phyloP scores from a whole-genome alignment of 2,797 vertebrate genomes.

The Hyperoplus immaculatus region DNA sequence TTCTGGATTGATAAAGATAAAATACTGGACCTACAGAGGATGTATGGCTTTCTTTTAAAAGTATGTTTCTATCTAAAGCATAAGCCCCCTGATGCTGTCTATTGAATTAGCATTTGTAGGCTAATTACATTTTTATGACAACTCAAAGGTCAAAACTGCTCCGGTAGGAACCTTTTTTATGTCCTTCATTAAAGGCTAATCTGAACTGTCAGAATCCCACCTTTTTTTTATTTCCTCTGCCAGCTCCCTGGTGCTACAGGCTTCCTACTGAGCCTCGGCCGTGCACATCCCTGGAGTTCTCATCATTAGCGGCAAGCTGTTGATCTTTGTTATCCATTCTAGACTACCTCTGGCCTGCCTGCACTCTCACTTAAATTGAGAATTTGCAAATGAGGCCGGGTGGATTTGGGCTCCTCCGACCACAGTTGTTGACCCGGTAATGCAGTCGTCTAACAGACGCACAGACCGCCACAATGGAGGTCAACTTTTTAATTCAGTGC shows the following conservation, averaged over 20 bases:
- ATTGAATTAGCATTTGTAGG: neutral
- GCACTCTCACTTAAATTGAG: conserved; percentile 74
- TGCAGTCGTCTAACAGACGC: conserved; percentile 40
- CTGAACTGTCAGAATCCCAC: conserved; percentile 57
- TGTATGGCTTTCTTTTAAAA: neutral
- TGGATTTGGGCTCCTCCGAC: conserved; percentile 40
- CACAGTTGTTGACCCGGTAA: conserved; percentile 56
- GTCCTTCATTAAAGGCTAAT: conserved; percentile 53
- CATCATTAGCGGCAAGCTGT: conserved; percentile 77
- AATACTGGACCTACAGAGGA: neutral
- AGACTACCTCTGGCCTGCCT: conserved; percentile 60
- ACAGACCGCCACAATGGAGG: conserved; percentile 33
- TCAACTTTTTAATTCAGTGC: conserved; percentile 53
- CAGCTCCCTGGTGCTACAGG: conserved; percentile 47
- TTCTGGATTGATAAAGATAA: conserved; percentile 12
- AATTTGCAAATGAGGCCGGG: conserved; percentile 78
- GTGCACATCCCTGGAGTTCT: conserved; percentile 39
- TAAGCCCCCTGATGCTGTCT: neutral
- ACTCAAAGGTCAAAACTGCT: conserved; percentile 5
- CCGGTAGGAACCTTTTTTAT: neutral
- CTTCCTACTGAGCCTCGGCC: conserved; percentile 51
- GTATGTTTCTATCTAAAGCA: neutral
- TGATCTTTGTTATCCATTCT: conserved; percentile 77
- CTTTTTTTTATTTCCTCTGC: conserved; percentile 63
- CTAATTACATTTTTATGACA: neutral